Evolutionary conservation across 2,797 vertebrate species (phyloP).

Genomic region (Tapirus indicus): DNA sequence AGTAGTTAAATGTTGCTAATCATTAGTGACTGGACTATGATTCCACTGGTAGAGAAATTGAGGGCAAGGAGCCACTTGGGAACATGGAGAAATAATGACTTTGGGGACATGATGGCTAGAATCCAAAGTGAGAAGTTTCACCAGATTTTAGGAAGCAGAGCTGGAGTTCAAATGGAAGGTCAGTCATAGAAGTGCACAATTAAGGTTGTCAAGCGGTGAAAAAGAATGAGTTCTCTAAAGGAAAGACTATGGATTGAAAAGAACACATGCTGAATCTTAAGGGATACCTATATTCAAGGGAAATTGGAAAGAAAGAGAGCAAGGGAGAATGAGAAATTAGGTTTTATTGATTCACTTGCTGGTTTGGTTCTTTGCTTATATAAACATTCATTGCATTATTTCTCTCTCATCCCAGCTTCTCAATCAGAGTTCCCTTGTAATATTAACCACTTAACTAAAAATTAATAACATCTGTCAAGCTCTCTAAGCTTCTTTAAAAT

Average conservation of each 20-base stretch:
- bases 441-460: background rate
- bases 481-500: background rate
- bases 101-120: background rate
- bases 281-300: background rate
- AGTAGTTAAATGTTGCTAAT: background rate
- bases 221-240: background rate
- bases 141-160: background rate
- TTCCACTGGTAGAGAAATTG: background rate
- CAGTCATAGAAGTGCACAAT: constrained; percentile 32
- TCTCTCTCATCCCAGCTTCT: background rate
- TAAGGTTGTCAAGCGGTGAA: background rate
- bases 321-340: background rate
- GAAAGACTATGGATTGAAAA: background rate
- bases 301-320: background rate
- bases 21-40: background rate
- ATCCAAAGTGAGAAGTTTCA: background rate
- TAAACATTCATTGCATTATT: background rate
- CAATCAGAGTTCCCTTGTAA: constrained; percentile 21
- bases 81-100: background rate
- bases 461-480: background rate
- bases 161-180: background rate
- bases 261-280: background rate
- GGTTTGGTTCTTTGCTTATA: background rate
- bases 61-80: background rate
- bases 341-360: background rate